Conservation (phyloP, 1,140 invertebrate genomes). For the Drosophila oshimai region DNA sequence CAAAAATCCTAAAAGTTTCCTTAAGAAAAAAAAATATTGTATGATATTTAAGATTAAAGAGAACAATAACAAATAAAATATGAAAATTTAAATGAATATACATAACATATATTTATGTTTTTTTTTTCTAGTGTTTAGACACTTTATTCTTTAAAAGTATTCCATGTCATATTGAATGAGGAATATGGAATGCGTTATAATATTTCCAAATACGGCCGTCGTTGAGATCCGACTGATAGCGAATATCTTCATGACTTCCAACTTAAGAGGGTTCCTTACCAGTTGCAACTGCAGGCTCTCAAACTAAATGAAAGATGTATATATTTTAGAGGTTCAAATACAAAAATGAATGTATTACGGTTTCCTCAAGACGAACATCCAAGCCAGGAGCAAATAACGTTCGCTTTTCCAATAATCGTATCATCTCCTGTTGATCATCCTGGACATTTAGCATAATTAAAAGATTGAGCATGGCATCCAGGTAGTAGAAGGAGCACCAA, state of each 20-base stretch:
- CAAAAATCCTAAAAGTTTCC: too few species aligned
- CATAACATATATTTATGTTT: not conserved
- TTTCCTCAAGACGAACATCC: slow-evolving; percentile 19
- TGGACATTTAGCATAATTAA: not conserved
- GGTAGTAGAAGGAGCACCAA: not conserved
- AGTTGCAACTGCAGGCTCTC: slow-evolving; percentile 23
- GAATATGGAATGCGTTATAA: slow-evolving; percentile 9
- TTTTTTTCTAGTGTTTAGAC: not conserved
- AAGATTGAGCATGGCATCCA: not conserved
- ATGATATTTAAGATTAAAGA: too few species aligned
- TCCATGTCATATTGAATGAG: slow-evolving; percentile 35
- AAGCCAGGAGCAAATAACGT: slow-evolving; percentile 1
- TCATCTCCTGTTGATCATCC: slow-evolving; percentile 5
- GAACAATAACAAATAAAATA: not conserved
- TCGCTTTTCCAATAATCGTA: not conserved
- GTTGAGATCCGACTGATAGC: not conserved
- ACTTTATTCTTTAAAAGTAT: not conserved
- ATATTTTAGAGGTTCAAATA: too few species aligned
- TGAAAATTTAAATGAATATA: not conserved
- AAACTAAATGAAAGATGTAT: not conserved
- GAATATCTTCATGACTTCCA: slow-evolving; percentile 4
- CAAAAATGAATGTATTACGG: too few species aligned
- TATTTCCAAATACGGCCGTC: not conserved
- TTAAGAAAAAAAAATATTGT: too few species aligned
- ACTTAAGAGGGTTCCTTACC: slow-evolving; percentile 5